Evolutionary conservation across 2,113 vertebrate species (phyloP).

Genomic region (Brachyhypopomus gauderio): DNA sequence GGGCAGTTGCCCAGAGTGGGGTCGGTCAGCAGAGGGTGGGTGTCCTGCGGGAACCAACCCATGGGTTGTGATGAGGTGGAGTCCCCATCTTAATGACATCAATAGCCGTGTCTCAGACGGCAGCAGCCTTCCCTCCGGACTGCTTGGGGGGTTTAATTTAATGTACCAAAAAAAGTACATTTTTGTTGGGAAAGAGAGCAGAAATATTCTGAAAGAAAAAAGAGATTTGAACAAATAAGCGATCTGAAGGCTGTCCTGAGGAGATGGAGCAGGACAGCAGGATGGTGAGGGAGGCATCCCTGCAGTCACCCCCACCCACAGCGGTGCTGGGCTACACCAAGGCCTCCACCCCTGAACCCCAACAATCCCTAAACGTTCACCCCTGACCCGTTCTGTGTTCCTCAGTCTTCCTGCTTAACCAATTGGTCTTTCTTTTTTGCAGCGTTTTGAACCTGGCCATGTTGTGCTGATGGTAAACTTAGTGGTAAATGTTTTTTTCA

Average conservation of each 20-base stretch:
- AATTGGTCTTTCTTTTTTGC: conserved; percentile 99
- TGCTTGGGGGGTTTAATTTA: too few relatives aligned
- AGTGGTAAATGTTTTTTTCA: conserved; percentile 99
- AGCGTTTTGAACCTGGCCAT: conserved; percentile 99
- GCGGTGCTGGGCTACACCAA: conserved; percentile 49
- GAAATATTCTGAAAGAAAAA: too few relatives aligned
- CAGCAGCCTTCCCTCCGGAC: too few relatives aligned
- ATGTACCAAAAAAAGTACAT: too few relatives aligned
- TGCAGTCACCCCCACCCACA: conserved; percentile 68
- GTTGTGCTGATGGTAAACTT: conserved; percentile 99
- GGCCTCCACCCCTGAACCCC: conserved; percentile 71
- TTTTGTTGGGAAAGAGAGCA: too few relatives aligned
- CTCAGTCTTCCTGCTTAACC: conserved; percentile 99
- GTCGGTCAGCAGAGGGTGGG: too few relatives aligned
- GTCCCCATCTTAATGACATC: too few relatives aligned
- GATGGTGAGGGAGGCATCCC: conserved; percentile 70
- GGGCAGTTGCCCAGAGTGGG: background rate
- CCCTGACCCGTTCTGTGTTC: conserved; percentile 77
- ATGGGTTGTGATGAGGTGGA: too few relatives aligned
- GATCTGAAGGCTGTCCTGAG: conserved; percentile 42
- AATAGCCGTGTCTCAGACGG: too few relatives aligned
- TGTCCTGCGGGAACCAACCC: too few relatives aligned
- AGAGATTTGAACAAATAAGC: too few relatives aligned
- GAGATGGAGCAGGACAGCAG: conserved; percentile 55
- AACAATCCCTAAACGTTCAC: conserved; percentile 73